Percentiles rank a stretch among this genome's conserved stretches.
These are phyloP conservation scores for Sesia apiformis DNA, from an alignment of 2,888 invertebrate genomes.

Conservation along the genomic window DNA sequence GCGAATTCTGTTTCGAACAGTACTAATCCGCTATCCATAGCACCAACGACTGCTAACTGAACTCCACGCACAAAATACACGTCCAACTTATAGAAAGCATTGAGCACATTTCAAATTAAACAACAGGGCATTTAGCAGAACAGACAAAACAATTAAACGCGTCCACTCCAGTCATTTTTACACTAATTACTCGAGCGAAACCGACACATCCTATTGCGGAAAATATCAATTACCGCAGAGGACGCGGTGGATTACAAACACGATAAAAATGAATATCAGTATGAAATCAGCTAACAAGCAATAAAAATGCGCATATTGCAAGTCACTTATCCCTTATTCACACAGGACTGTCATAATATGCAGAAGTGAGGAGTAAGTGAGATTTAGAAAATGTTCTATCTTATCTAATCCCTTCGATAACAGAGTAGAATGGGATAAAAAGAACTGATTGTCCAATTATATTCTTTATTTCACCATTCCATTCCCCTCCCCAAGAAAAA, in stretches of 20 bases:
- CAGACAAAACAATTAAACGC: constrained; percentile 4
- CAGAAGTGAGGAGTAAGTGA: too few relatives aligned
- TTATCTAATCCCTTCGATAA: too few relatives aligned
- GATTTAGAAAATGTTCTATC: too few relatives aligned
- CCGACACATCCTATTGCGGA: constrained; percentile 29
- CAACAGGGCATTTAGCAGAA: background rate
- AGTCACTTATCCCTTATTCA: too few relatives aligned
- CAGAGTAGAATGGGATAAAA: too few relatives aligned
- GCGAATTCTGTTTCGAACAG: background rate
- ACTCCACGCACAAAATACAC: background rate
- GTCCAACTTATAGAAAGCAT: background rate
- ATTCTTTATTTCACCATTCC: too few relatives aligned
- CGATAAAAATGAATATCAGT: background rate
- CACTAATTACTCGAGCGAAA: constrained; percentile 2
- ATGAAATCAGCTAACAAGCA: too few relatives aligned
- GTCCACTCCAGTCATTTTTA: constrained; percentile 1
- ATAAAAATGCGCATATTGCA: too few relatives aligned
- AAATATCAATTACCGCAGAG: constrained; percentile 27
- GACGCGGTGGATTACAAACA: constrained; percentile 20
- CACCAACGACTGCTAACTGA: background rate
- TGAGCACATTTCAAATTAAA: background rate
- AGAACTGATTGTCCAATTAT: too few relatives aligned
- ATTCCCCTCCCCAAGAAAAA: too few relatives aligned
- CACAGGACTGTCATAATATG: too few relatives aligned
- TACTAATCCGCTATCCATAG: background rate